Evolutionary conservation across 2,797 vertebrate genomes (phyloP).

Genomic region (Phrynocephalus guinanensis): DNA sequence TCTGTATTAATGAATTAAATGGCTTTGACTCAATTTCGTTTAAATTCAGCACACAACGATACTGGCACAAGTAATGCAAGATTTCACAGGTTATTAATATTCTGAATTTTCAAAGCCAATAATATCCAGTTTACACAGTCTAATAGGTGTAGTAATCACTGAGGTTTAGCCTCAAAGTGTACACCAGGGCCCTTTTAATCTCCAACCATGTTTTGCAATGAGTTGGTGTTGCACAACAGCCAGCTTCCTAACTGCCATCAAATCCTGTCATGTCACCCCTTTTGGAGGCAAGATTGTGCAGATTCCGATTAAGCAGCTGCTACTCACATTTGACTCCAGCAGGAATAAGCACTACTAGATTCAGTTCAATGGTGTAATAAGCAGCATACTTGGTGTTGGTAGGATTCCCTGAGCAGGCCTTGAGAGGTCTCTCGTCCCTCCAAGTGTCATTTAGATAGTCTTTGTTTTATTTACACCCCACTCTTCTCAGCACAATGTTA

Average conservation of each 20-base stretch:
- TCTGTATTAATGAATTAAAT: not conserved
- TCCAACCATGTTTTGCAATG: not conserved
- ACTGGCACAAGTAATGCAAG: slow-evolving; percentile 21
- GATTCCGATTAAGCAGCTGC: not conserved
- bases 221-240: not conserved
- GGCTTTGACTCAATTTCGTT: not conserved
- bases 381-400: not conserved
- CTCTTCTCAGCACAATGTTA: not conserved
- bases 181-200: not conserved
- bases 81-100: slow-evolving; percentile 7
- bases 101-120: slow-evolving; percentile 8
- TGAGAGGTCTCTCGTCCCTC: not conserved
- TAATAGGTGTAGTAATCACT: not conserved
- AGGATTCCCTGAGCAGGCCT: not conserved
- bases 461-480: not conserved
- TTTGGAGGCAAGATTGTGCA: not conserved
- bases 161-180: not conserved
- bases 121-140: not conserved
- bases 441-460: too few species aligned
- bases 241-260: not conserved
- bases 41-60: not conserved
- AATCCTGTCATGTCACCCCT: slow-evolving; percentile 6
- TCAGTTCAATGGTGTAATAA: not conserved
- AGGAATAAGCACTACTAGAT: not conserved
- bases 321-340: not conserved